Evolutionary conservation across 2,888 invertebrate species (phyloP).

Genomic region (Cremastinae sp.): DNA sequence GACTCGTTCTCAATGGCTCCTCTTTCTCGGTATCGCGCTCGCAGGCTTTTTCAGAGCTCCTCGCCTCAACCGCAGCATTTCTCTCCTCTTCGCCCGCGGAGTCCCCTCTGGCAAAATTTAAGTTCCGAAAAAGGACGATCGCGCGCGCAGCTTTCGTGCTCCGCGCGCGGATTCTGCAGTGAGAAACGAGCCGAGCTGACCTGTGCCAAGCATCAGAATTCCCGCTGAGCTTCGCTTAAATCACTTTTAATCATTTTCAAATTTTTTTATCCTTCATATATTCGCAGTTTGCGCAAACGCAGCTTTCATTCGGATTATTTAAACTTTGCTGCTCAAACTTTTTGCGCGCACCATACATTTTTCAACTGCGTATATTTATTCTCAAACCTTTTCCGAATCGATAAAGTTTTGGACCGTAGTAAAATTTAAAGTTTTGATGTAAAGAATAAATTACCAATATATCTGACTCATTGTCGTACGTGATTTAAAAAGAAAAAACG

Average conservation of each 20-base stretch:
- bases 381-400: too few species aligned
- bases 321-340: too few species aligned
- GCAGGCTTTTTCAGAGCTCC: slow-evolving; percentile 27
- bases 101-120: background rate
- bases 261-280: too few species aligned
- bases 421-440: too few species aligned
- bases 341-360: too few species aligned
- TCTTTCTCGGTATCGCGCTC: slow-evolving; percentile 15
- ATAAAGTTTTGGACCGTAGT: too few species aligned
- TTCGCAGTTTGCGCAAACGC: too few species aligned
- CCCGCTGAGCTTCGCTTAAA: slow-evolving; percentile 23
- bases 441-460: too few species aligned
- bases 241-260: slow-evolving; percentile 28
- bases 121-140: slow-evolving; percentile 16
- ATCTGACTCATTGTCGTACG: too few species aligned
- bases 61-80: slow-evolving; percentile 26
- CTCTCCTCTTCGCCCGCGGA: slow-evolving; percentile 4
- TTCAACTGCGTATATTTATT: too few species aligned
- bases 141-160: slow-evolving; percentile 2
- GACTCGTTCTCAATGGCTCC: slow-evolving; percentile 71
- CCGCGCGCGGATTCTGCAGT: slow-evolving; percentile 11
- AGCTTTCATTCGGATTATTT: too few species aligned
- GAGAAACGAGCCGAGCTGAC: slow-evolving; percentile 21
- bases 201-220: slow-evolving; percentile 21
- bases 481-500: too few species aligned